Evolutionary conservation across 2,113 vertebrate genomes (phyloP), one percentile per base, ranked within the genome.

Genomic region (Aramus guarauna): DNA sequence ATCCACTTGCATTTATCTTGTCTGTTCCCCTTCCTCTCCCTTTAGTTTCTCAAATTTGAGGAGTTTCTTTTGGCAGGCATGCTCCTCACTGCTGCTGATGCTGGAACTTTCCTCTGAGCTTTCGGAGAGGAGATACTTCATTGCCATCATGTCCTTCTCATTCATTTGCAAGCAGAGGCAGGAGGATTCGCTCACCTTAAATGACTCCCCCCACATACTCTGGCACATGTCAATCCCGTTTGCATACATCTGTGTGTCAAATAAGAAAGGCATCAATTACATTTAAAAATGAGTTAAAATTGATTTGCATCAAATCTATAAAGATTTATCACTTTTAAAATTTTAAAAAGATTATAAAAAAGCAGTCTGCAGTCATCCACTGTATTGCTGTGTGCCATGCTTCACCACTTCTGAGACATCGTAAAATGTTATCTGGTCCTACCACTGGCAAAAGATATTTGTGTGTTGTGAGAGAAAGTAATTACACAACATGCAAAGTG

Each of bases 111-210:
- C 91, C 56, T 97, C 96, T 17, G 97, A 97, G 80, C 87, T 96
- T 32, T 95, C 15, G 0, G 87, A 83, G 53, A 11, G 37, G 43
- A 97, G 74, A 26, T 98, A 85, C 45, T 96, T 97, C 68, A 97
- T 64, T 11, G 88, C 94, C 45, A 92, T 34, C 8, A 5, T 36
- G 78, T 98, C 98, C 68, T 90, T 97, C 81, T 96, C 72, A 58
- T 97, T 96, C 97, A 98, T 94, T 95, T 97, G 95, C 85, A 98
- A 94, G 96, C 98, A 98, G 90, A 94, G 96, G 91, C 98, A 98
- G 73, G 96, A 75, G 37, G 95, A 97, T 48, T 95, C 6, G 55
- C 93, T 97, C 76, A 97, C 96, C 41, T 94, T 96, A 50, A 98
- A 97, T 36, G 98, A 98, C 27, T 74, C 1, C 4, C 98, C 98